phyloP scores from a whole-genome alignment of 1,140 invertebrate species.

The Dermatophagoides farinae region DNA sequence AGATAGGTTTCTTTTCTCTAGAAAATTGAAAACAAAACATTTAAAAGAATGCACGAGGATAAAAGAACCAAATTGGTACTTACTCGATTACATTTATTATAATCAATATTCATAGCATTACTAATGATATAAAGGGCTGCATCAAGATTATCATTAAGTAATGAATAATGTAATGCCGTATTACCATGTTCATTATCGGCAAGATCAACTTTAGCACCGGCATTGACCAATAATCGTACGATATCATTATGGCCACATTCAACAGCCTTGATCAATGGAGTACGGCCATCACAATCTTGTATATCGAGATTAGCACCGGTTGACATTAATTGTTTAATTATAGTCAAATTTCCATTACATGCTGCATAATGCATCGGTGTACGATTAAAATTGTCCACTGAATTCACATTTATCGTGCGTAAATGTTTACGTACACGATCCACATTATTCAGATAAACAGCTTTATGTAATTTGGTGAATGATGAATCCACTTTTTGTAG shows the following conservation, averaged over 20 bases:
- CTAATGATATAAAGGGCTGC: slow-evolving; percentile 2
- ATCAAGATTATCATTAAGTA: not conserved
- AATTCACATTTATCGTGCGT: slow-evolving; percentile 21
- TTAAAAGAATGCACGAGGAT: not conserved
- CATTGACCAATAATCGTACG: slow-evolving; percentile 22
- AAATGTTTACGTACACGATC: slow-evolving; percentile 6
- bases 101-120: not conserved
- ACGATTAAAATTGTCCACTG: slow-evolving; percentile 26
- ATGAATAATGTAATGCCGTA: slow-evolving; percentile 13
- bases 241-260: slow-evolving; percentile 26
- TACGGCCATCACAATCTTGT: slow-evolving; percentile 26
- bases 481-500: slow-evolving; percentile 12
- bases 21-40: not conserved
- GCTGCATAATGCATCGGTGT: slow-evolving; percentile 49
- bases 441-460: slow-evolving; percentile 13
- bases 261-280: slow-evolving; percentile 28
- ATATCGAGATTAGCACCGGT: slow-evolving; percentile 41
- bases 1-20: slow-evolving; percentile 12
- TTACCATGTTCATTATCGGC: slow-evolving; percentile 11
- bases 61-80: not conserved
- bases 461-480: slow-evolving; percentile 16
- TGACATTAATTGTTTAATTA: slow-evolving; percentile 45
- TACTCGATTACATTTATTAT: slow-evolving; percentile 10
- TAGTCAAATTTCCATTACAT: slow-evolving; percentile 49
- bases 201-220: slow-evolving; percentile 11